Evolutionary conservation across 2,797 vertebrate genomes (phyloP), one percentile per base, ranked within the genome.

Genomic region (Dipus sagitta): DNA sequence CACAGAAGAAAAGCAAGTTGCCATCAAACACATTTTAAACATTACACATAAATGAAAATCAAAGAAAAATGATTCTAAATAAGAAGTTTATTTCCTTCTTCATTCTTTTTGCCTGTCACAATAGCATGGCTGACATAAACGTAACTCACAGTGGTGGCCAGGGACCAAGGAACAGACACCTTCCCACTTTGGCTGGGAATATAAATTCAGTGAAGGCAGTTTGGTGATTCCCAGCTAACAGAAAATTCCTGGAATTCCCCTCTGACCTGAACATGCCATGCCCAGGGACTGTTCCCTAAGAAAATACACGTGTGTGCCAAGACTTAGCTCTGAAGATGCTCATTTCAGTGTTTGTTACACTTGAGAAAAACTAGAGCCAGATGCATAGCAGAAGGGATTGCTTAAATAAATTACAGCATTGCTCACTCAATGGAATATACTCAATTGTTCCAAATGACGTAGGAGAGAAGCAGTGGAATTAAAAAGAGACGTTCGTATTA

Each of bases 1-100:
- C 15, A 32, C 47, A 93, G 71, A 93, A 92, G 32, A 92, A 80
- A 76, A 82, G n/a, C 12, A 83, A 87, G 87, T 68, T 84, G 9
- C 11, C 62, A 76, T 60, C 77, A n/a, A 76, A 67, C 30, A 52
- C 6, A 86, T 20, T 68, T 8, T 32, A 87, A 74, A 89, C 65
- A 60, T 67, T 47, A 77, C 12, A 23, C 12, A 15, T 67, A 67
- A 75, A 32, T 21, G 68, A 62, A n/a, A 80, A 38, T 91, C 12
- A 89, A 79, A 78, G 23, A 90, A 60, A 67, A 28, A 58, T 20
- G 82, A 38, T 32, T 95, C 88, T 71, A 88, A 92, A 85, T 0
- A 77, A 77, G 24, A 76, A 84, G 68, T 84, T 28, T 70, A 18
- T 24, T 42, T 52, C 54, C 80, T 76, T 38, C 26, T n/a, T 60